These are phyloP conservation scores for Sinonovacula constricta DNA, from an alignment of 1,140 invertebrate species.

Conservation along the genomic window DNA sequence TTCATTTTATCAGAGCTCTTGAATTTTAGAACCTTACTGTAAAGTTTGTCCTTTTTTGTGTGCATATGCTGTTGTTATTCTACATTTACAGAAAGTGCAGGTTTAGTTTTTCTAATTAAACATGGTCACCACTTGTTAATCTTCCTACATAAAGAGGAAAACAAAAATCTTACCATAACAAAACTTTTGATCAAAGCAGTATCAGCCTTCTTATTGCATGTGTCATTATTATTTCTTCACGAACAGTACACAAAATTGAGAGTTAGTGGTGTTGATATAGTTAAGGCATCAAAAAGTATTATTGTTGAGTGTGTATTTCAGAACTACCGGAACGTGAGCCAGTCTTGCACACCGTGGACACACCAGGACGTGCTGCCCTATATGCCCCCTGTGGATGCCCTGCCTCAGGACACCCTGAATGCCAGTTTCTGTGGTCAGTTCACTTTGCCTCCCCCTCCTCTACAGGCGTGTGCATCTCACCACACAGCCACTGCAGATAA, in stretches of 20 bases:
- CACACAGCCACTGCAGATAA: background rate
- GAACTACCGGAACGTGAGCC: conserved; percentile 33
- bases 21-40: too few relatives aligned
- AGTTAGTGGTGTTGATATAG: background rate
- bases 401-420: conserved; percentile 18
- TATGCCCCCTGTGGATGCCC: background rate
- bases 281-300: background rate
- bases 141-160: background rate
- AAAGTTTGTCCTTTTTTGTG: too few relatives aligned
- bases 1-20: too few relatives aligned
- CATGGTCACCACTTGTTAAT: too few relatives aligned
- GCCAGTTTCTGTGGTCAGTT: conserved; percentile 37
- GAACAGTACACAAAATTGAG: background rate
- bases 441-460: conserved; percentile 24
- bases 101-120: too few relatives aligned
- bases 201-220: background rate
- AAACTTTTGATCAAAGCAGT: background rate
- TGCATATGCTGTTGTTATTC: too few relatives aligned
- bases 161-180: background rate
- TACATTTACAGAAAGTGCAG: too few relatives aligned
- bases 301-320: conserved; percentile 14
- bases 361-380: background rate
- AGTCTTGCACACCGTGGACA: conserved; percentile 4
- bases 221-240: background rate
- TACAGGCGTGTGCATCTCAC: background rate